Conservation (phyloP, 2,888 invertebrate genomes). For the Drosophila borborema region DNA sequence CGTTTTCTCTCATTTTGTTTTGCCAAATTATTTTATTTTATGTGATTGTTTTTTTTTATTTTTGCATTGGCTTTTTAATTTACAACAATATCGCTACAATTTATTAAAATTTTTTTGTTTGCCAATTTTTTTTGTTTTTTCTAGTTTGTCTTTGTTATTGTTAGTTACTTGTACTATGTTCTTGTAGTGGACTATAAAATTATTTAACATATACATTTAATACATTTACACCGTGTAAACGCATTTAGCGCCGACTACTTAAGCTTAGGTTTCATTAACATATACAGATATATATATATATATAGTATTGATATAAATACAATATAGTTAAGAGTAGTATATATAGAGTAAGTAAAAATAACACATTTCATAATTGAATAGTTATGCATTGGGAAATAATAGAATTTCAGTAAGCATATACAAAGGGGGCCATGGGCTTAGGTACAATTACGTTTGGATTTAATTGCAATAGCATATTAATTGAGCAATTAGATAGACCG, state of each 20-base stretch:
- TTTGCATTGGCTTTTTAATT: slow-evolving; percentile 27
- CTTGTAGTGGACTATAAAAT: slow-evolving; percentile 62
- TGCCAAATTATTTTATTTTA: slow-evolving; percentile 53
- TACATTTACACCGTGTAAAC: slow-evolving; percentile 66
- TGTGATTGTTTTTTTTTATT: slow-evolving; percentile 36
- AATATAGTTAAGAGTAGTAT: slow-evolving; percentile 20
- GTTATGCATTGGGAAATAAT: slow-evolving; percentile 52
- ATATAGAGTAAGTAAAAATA: slow-evolving; percentile 30
- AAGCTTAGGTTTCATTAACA: slow-evolving; percentile 60
- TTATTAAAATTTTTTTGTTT: slow-evolving; percentile 28
- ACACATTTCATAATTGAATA: slow-evolving; percentile 57
- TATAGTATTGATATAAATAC: slow-evolving; percentile 15
- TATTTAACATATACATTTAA: slow-evolving; percentile 70
- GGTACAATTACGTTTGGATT: slow-evolving; percentile 35
- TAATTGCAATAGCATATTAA: slow-evolving; percentile 32
- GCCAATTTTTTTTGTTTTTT: slow-evolving; percentile 39
- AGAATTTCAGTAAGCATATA: slow-evolving; percentile 47
- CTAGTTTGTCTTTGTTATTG: slow-evolving; percentile 24
- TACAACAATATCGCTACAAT: slow-evolving; percentile 47
- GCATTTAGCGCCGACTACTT: slow-evolving; percentile 54
- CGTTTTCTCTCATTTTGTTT: slow-evolving; percentile 17
- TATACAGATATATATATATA: slow-evolving; percentile 23
- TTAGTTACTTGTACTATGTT: slow-evolving; percentile 69
- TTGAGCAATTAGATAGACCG: slow-evolving; percentile 47
- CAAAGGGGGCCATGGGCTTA: slow-evolving; percentile 30